Evolutionary conservation across 2,888 invertebrate genomes (phyloP), one percentile per base, ranked within the genome.

Genomic region (Acrocera orbiculus): DNA sequence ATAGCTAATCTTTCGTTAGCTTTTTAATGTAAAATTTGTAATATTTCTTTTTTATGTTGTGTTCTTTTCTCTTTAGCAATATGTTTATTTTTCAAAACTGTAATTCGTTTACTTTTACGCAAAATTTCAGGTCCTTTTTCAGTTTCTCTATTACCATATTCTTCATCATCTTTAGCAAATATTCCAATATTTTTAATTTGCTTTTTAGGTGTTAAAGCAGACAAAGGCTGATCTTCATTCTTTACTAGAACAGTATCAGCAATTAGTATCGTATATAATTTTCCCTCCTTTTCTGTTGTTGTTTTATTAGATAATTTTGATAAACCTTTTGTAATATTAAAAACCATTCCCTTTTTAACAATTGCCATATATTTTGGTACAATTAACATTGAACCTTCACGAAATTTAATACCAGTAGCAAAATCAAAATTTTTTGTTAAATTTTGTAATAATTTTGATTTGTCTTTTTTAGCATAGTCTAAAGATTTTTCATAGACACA

Each of bases 1-100:
- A 87, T 83, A 1, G 92, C 86, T 41, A 98, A 62, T 26, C 98
- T 72, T 48, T 87, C 87, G 46, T 81, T 79, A 0, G 98, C 98
- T 40, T 83, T 81, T 51, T 89, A 86, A 50, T 99, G 96, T 25
- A 98, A 63, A 39, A 77, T 73, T 37, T 77, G 72, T 0, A 90
- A 90, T 39, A 99, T 62, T 60, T 96, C 95, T 47, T 85, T 82
- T 58, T 99, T 98, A 65, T 96, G 93, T 50, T 86, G 79, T 46
- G 90, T 89, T 10, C 98, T 73, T 58, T 96, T 96, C 50, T 98
- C 96, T 56, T 99, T 98, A 0, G 92, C 81, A 9, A 92, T 90
- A 46, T 85, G 83, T 54, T 95, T 92, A 4, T 82, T 86, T 50
- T 93, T 92, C 23, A 95, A 70, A 5, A 96, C 83, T 3, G 93